Evolutionary conservation across 2,888 invertebrate species (phyloP).

Genomic region (Oxyteleia sp.): DNA sequence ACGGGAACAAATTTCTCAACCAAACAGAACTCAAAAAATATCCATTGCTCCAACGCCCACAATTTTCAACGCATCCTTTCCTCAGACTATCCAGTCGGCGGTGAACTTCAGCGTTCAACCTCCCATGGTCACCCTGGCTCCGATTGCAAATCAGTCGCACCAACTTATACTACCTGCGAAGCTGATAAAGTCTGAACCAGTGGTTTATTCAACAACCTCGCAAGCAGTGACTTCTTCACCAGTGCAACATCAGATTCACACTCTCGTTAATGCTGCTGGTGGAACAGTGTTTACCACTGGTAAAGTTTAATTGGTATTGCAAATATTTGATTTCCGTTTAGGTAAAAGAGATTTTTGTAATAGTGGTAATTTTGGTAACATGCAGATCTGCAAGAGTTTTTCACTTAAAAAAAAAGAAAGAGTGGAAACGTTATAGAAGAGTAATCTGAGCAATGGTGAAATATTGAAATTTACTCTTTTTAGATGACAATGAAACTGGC

Average conservation of each 20-base stretch:
- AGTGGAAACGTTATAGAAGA: no score
- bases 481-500: no score
- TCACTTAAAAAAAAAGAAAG: no score
- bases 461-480: no score
- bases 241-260: constrained; percentile 89
- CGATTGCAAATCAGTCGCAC: constrained; percentile 82
- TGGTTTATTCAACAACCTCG: constrained; percentile 84
- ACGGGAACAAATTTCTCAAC: no score
- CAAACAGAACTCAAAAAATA: constrained; percentile 68
- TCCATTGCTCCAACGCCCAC: constrained; percentile 81
- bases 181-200: constrained; percentile 85
- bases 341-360: no score
- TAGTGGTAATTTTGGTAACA: no score
- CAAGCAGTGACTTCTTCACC: constrained; percentile 83
- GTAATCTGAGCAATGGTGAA: no score
- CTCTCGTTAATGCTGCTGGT: constrained; percentile 90
- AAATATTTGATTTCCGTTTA: no score
- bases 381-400: no score
- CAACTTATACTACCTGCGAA: constrained; percentile 85
- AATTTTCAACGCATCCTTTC: constrained; percentile 82
- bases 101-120: constrained; percentile 86
- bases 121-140: constrained; percentile 85
- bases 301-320: no score
- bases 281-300: constrained; percentile 91
- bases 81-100: constrained; percentile 83